Evolutionary conservation across 1,140 invertebrate species (phyloP), one percentile per base, ranked within the genome.

Genomic region (Palaemon carinicauda): DNA sequence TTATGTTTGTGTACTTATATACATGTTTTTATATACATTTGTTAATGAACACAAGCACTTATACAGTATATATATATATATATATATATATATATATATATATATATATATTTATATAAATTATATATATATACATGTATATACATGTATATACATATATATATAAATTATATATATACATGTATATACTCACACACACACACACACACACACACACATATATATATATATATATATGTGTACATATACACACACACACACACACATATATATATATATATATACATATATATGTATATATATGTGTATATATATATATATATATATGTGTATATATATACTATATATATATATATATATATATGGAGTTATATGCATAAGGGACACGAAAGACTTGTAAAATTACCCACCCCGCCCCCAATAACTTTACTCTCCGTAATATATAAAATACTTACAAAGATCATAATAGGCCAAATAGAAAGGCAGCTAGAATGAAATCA

Each of bases 71-170:
- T 52, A 78, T 78, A 78, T 24, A 52, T 52, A 78, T 79, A 51
- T 79, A 79, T 79, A 79, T 79, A n/a, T n/a, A n/a, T n/a, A n/a
- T n/a, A n/a, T 78, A 79, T 79, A 79, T 79, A 79, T 79, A 79
- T 51, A 79, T 21, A 79, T 79, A 79, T 79, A 79, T 24, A 56
- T 80, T n/a, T 56, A 56, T 56, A 80, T 3, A 9, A 41, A 4
- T 41, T 31, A 54, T 65, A 80, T 65, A 80, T 65, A 82, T 82
- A 74, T 82, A 82, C 73, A 82, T 82, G 73, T 82, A 82, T 82
- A 82, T 82, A 74, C 71, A 82, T 82, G 73, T 82, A 74, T 82
- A 74, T 74, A 82, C 73, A 73, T 78, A n/a, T n/a, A 73, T 82
- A 73, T 74, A 78, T 78, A 78, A n/a, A 50, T 50, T 78, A 53